Conservation (phyloP, 2,113 vertebrate genomes). For the Hipposideros armiger region DNA sequence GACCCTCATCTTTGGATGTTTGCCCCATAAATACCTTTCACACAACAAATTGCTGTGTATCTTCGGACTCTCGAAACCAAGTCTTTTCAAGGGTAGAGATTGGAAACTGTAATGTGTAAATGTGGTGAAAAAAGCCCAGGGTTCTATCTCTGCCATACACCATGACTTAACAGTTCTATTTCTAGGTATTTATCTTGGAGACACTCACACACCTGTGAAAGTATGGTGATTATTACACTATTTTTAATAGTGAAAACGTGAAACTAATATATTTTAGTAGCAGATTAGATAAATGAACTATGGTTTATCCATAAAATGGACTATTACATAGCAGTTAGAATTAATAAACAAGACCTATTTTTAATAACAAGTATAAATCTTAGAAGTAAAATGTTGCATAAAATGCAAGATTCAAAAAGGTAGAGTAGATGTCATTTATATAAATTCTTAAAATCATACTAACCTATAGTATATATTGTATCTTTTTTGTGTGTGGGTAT, state of each 20-base stretch:
- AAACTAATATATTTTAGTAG: neutral
- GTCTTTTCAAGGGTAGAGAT: neutral
- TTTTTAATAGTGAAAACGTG: neutral
- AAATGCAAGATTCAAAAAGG: neutral
- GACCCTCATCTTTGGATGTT: neutral
- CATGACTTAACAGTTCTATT: neutral
- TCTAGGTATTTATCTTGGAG: neutral
- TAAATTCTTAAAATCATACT: neutral
- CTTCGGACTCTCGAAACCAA: neutral
- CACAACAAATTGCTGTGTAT: neutral
- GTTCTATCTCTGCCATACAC: neutral
- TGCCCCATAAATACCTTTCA: neutral
- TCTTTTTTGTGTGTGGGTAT: neutral
- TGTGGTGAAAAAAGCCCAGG: neutral
- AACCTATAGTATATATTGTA: neutral
- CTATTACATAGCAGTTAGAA: neutral
- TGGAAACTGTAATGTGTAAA: neutral
- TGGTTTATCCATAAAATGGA: neutral
- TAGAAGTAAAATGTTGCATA: neutral
- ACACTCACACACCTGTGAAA: neutral
- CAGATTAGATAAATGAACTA: neutral
- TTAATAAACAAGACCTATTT: neutral
- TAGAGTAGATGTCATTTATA: neutral
- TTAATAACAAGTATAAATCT: neutral
- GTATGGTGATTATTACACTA: neutral